Base-by-base conservation (phyloP, 2,888 invertebrate genomes). In the Conops quadrifasciatus region DNA sequence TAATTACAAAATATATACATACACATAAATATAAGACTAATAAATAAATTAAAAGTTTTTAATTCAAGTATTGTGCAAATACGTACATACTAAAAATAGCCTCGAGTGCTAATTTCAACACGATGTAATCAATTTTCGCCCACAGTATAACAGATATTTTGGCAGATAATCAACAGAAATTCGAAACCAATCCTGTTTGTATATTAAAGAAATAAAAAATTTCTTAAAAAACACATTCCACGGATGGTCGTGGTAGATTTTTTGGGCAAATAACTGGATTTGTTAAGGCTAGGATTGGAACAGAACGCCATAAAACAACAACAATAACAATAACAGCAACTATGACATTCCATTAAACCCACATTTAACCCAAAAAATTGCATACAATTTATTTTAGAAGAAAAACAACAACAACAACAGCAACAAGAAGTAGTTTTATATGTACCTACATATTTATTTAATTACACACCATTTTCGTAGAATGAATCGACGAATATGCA, bases 331-430 rank as follows among this genome's bases (percentile, higher is more conserved):
- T 59, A 71, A 71, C 68, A 74, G 75, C 80, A 76, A 74, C 75
- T 70, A 63, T 79, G 59, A 75, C 74, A 75, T 75, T 75, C 75
- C 75, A 75, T 53, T 70, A 73, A 72, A 73, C 75, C 75, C 75
- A 75, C 75, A 73, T 71, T 64, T 63, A 63, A 45, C 58, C 65
- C 36, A 62, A 62, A 68, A 71, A 71, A 73, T 60, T 67, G 66
- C 73, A 70, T 72, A 63, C 71, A 72, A 73, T 59, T 74, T 70
- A 67, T 71, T 73, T 71, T 70, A 70, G 69, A 64, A 28, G 24
- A 60, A 26, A 45, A 71, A 72, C 63, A 71, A 66, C 62, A 70
- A 74, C 65, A 70, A 36, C 60, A 66, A 70, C 58, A 43, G 66
- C 19, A 36, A 36, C 9, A 4, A 36, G 5, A 36, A 7, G 4